Percentiles rank a stretch among this genome's conserved stretches.
phyloP scores from a whole-genome alignment of 1,140 invertebrate species.

The Dendroctonus valens region DNA sequence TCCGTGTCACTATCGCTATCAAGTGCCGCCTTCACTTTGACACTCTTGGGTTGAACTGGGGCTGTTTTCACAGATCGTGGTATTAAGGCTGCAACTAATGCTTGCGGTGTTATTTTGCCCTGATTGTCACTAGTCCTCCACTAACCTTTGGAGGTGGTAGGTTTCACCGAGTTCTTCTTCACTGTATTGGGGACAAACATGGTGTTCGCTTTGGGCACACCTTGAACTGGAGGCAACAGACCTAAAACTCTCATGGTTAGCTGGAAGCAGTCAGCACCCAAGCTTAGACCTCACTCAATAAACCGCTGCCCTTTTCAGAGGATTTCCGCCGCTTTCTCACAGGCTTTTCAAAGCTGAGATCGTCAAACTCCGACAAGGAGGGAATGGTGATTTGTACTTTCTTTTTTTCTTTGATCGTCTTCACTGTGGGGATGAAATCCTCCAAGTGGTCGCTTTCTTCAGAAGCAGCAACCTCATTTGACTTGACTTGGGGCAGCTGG shows the following conservation, averaged over 20 bases:
- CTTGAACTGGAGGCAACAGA: slow-evolving; percentile 43
- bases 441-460: slow-evolving; percentile 41
- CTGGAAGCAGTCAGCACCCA: background rate
- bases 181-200: slow-evolving; percentile 40
- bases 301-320: slow-evolving; percentile 38
- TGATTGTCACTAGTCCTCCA: background rate
- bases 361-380: slow-evolving; percentile 41
- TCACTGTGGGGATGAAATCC: slow-evolving; percentile 44
- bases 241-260: background rate
- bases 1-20: slow-evolving; percentile 40
- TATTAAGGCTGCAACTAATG: background rate
- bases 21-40: slow-evolving; percentile 6
- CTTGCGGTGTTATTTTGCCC: no score
- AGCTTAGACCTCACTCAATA: slow-evolving; percentile 10
- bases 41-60: background rate
- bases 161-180: slow-evolving; percentile 21
- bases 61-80: slow-evolving; percentile 6
- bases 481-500: slow-evolving; percentile 21
- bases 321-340: slow-evolving; percentile 33
- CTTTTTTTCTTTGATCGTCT: slow-evolving; percentile 37
- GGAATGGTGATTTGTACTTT: slow-evolving; percentile 45
- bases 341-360: slow-evolving; percentile 37
- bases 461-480: background rate
- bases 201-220: slow-evolving; percentile 34
- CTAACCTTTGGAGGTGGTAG: slow-evolving; percentile 21